A percentile compares a stretch with the other conserved stretches of the same genome.
These are phyloP conservation scores for Andinoacara biseriatus DNA, from an alignment of 2,113 vertebrate species.

Conservation along the genomic window DNA sequence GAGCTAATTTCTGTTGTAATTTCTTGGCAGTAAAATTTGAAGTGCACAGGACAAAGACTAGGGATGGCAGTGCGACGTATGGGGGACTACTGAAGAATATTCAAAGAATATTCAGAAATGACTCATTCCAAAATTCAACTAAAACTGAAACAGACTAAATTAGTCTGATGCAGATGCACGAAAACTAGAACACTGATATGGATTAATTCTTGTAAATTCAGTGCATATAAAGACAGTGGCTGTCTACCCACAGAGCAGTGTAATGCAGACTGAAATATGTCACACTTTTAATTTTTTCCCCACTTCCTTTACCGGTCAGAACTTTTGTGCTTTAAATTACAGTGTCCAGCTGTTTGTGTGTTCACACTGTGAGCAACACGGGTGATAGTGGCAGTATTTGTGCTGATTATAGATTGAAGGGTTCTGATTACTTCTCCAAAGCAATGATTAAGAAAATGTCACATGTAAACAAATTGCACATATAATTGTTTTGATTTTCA, in stretches of 20 bases:
- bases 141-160: not conserved
- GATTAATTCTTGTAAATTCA: not conserved
- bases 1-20: no score
- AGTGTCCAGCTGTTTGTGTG: not conserved
- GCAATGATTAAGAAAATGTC: not conserved
- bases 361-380: not conserved
- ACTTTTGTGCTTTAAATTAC: not conserved
- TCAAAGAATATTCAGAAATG: no score
- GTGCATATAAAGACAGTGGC: not conserved
- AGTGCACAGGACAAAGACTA: not conserved
- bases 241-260: not conserved
- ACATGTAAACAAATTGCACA: not conserved
- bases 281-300: not conserved
- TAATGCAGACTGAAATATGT: not conserved
- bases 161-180: not conserved
- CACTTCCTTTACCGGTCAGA: not conserved
- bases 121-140: not conserved
- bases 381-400: not conserved
- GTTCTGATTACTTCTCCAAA: not conserved
- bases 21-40: not conserved
- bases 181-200: not conserved
- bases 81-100: no score
- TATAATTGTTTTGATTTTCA: conserved; percentile 16
- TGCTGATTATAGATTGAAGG: conserved; percentile 3
- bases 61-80: not conserved